Evolutionary conservation across 1,140 invertebrate genomes (phyloP).

Genomic region (Saccostrea cuccullata): DNA sequence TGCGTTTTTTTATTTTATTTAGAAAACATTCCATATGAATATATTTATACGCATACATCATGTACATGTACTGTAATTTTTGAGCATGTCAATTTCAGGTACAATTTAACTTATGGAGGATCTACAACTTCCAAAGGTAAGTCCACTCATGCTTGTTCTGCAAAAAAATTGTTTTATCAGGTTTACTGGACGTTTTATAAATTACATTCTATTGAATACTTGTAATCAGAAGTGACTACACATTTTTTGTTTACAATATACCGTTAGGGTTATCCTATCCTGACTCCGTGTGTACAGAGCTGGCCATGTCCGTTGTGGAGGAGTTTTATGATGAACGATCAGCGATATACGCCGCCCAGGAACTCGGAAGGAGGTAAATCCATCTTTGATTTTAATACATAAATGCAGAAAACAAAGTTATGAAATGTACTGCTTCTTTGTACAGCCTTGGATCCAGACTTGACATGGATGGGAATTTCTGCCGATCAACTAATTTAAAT

Average conservation of each 20-base stretch:
- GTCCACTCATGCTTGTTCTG: neutral
- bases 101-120: conserved; percentile 35
- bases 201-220: too few relatives aligned
- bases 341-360: conserved; percentile 29
- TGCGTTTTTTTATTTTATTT: neutral
- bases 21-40: too few relatives aligned
- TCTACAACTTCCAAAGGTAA: neutral
- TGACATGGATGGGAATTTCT: conserved; percentile 65
- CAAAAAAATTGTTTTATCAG: too few relatives aligned
- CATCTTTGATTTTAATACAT: neutral
- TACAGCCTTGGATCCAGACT: conserved; percentile 59
- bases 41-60: too few relatives aligned
- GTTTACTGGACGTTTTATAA: too few relatives aligned
- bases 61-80: neutral
- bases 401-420: neutral
- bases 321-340: conserved; percentile 41
- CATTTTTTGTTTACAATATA: neutral
- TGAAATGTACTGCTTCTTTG: neutral
- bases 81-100: neutral
- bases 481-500: conserved; percentile 58
- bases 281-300: conserved; percentile 35
- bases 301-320: conserved; percentile 43
- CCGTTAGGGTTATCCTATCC: conserved; percentile 44
- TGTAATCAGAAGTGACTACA: neutral
- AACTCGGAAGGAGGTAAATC: conserved; percentile 45